A percentile compares a stretch with the other conserved stretches of the same genome.
phyloP scores from a whole-genome alignment of 1,140 invertebrate species.

The Amphibalanus amphitrite region DNA sequence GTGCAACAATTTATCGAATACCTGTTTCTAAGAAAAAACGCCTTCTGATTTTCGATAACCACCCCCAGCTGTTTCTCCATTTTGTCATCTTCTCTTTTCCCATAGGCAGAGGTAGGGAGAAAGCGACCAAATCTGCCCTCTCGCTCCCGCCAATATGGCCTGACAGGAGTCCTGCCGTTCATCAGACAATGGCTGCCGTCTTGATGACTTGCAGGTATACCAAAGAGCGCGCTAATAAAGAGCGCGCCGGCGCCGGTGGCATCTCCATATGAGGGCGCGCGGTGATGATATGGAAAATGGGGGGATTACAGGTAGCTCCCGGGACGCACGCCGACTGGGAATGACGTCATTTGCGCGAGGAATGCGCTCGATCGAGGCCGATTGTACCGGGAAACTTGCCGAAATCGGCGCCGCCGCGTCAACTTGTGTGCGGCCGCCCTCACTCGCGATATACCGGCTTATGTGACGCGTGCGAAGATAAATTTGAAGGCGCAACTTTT shows the following conservation, averaged over 20 bases:
- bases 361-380: background rate
- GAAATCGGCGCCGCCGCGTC: background rate
- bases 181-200: background rate
- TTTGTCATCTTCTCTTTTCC: too few relatives aligned
- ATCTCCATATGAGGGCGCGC: background rate
- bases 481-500: background rate
- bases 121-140: background rate
- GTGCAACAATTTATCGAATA: too few relatives aligned
- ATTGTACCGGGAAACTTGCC: background rate
- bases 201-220: background rate
- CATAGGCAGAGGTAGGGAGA: background rate
- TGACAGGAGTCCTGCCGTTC: background rate
- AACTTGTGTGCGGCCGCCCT: background rate
- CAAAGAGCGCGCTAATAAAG: background rate
- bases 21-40: too few relatives aligned
- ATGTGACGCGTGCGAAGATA: background rate
- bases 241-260: too few relatives aligned
- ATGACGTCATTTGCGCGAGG: background rate
- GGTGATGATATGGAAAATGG: background rate
- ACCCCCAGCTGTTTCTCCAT: too few relatives aligned
- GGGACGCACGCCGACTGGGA: background rate
- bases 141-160: background rate
- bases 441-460: background rate
- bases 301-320: background rate
- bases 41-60: too few relatives aligned